Conservation (phyloP, 2,888 invertebrate genomes). For the Tetanocera ferruginea region DNA sequence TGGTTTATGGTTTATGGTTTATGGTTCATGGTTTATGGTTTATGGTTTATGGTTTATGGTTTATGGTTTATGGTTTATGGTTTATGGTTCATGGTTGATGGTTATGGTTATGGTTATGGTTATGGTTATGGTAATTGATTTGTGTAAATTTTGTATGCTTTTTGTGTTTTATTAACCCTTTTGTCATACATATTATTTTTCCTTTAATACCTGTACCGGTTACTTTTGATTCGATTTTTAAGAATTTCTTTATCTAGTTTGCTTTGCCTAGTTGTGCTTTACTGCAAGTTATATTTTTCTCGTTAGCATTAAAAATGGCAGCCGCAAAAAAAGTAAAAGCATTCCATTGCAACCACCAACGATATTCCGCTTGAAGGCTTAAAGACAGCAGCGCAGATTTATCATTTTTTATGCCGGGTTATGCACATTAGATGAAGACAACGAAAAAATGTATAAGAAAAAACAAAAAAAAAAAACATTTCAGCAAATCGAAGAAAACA, state of each 20-base stretch:
- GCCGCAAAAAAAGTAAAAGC: not conserved
- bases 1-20: no score
- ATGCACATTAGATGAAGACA: conserved; percentile 12
- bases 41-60: no score
- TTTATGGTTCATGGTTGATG: no score
- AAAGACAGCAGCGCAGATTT: conserved; percentile 25
- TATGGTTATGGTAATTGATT: no score
- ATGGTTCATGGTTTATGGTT: no score
- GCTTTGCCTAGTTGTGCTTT: not conserved
- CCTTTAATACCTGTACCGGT: not conserved
- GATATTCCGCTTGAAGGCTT: conserved; percentile 26
- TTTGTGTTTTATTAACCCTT: no score
- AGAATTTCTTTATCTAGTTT: not conserved
- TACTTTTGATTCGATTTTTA: not conserved
- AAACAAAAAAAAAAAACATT: not conserved
- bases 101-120: no score
- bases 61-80: no score
- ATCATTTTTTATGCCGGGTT: conserved; percentile 16
- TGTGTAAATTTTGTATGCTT: no score
- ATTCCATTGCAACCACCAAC: not conserved
- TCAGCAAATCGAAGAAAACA: no score
- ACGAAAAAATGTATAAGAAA: not conserved
- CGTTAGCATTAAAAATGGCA: conserved; percentile 25
- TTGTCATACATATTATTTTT: not conserved
- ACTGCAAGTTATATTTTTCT: conserved; percentile 21